These are phyloP conservation scores for Melanotaenia duboulayi DNA, from an alignment of 2,113 vertebrate genomes.

Conservation along the genomic window DNA sequence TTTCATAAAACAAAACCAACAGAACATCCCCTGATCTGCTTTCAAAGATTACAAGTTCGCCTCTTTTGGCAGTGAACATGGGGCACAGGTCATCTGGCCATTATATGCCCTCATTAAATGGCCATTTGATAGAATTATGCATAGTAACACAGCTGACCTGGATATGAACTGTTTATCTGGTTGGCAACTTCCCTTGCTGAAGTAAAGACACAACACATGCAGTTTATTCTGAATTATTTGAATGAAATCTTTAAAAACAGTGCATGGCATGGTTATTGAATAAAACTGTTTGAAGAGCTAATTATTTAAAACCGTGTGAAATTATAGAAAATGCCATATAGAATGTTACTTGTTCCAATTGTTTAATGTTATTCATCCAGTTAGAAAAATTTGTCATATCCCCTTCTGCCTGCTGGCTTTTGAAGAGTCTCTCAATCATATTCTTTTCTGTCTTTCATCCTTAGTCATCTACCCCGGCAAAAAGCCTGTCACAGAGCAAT, in stretches of 20 bases:
- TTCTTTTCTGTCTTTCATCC: constrained; percentile 50
- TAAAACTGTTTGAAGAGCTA: constrained; percentile 22
- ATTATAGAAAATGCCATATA: constrained; percentile 14
- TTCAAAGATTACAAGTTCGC: constrained; percentile 49
- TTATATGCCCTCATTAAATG: constrained; percentile 48
- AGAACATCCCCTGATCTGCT: constrained; percentile 45
- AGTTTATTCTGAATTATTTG: constrained; percentile 52
- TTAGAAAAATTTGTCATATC: constrained; percentile 24
- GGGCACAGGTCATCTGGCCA: constrained; percentile 29
- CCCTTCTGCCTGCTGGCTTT: constrained; percentile 34
- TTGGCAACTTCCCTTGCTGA: too few relatives aligned
- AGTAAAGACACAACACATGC: constrained; percentile 42
- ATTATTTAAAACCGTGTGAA: too few relatives aligned
- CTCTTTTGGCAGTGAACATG: constrained; percentile 3
- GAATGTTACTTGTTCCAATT: constrained; percentile 14
- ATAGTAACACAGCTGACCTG: constrained; percentile 58
- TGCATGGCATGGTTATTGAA: constrained; percentile 10
- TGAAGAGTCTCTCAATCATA: constrained; percentile 50
- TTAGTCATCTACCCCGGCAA: constrained; percentile 32
- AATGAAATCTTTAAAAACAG: constrained; percentile 11
- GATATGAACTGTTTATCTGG: constrained; percentile 43
- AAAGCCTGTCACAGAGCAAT: constrained; percentile 41
- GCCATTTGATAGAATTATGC: constrained; percentile 67
- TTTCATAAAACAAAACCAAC: constrained; percentile 16
- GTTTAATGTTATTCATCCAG: constrained; percentile 48